Base-by-base conservation (phyloP, 1,140 invertebrate genomes). In the Drosophila triauraria region DNA sequence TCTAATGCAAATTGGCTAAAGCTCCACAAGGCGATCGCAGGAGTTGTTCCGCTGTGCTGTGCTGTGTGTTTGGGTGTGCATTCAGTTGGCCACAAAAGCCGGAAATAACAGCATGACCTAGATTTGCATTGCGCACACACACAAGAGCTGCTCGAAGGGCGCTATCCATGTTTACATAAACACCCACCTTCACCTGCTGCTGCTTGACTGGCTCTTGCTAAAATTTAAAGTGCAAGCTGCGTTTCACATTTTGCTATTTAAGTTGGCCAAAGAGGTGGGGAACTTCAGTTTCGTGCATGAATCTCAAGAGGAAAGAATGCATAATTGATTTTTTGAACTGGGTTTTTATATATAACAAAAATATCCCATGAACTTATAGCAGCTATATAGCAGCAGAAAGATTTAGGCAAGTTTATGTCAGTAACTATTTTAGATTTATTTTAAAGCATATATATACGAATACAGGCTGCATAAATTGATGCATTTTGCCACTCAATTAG, bases 31-130 rank as follows among this genome's bases (percentile, higher is more conserved):
- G 68, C 78, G 77, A 87, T 87, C 59, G 63, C 53, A 68, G 67
- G 48, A 51, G 38, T 72, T 60, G 60, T 63, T 46, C 32, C 60
- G 46, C 12, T 20, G 15, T 44, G 53, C 50, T 17, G n/a, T 27
- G 25, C 23, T 23, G 15, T 17, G 43, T 27, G n/a, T 43, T 20
- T 51, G 48, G 42, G 17, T 69, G 43, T 77, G 82, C 47, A 48
- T 72, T 78, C 54, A 64, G 60, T 72, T 76, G 61, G 68, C 72
- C 80, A 87, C 77, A 87, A 84, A 74, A 81, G 69, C 85, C 80
- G 84, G 84, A 87, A 88, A 87, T 90, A 87, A 78, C 68, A 84
- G 78, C 61, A 78, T 87, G 85, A 87, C 85, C 85, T 47, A 88
- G 78, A 84, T 87, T 84, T 72, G 53, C 85, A 78, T 15, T 44